Conservation (phyloP, 2,113 vertebrate species). For the Uria aalge region DNA sequence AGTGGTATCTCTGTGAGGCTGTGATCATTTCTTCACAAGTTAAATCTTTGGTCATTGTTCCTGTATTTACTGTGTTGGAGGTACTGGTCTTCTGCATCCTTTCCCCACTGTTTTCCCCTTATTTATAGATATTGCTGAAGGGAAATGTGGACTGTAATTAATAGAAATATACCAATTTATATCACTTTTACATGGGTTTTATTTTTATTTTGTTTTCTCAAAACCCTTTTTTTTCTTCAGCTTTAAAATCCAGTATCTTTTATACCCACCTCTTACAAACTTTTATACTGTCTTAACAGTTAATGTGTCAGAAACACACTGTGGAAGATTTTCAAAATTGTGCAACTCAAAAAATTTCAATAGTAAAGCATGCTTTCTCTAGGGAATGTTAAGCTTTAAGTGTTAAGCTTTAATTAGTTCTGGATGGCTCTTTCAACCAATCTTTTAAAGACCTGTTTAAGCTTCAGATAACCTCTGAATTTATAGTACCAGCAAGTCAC, state of each 20-base stretch:
- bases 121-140: background rate
- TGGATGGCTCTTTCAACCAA: background rate
- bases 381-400: background rate
- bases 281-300: background rate
- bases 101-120: background rate
- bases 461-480: background rate
- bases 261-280: background rate
- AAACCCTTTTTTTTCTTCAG: background rate
- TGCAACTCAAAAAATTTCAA: background rate
- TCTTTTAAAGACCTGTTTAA: background rate
- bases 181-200: background rate
- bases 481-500: background rate
- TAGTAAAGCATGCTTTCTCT: background rate
- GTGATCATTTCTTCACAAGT: background rate
- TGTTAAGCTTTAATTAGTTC: background rate
- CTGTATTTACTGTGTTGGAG: background rate
- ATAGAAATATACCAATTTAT: background rate
- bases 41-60: background rate
- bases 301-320: background rate
- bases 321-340: background rate
- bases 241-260: background rate
- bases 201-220: background rate
- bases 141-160: background rate
- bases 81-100: background rate
- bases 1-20: background rate